Evolutionary conservation across 30 jellyfish, hydroid and myxozoan genomes (phyloP).

Genomic region (Turritopsis dohrnii): DNA sequence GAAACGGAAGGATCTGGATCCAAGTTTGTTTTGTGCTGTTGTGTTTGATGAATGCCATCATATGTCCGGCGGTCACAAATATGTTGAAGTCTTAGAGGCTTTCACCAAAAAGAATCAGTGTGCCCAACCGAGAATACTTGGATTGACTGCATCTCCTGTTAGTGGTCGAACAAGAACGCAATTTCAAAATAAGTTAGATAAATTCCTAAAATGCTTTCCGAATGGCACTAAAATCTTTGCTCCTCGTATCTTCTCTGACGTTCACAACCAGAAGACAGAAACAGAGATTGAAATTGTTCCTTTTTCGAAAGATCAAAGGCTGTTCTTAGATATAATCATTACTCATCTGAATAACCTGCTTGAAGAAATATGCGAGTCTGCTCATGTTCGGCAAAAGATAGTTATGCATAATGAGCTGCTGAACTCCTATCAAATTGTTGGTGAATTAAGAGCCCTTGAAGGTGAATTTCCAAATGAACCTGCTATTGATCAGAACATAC

Average conservation of each 20-base stretch:
- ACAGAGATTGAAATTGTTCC: neutral
- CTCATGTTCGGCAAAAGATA: too few relatives aligned
- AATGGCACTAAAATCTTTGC: constrained; percentile 29
- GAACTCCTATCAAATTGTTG: constrained; percentile 38
- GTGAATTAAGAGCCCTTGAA: constrained; percentile 49
- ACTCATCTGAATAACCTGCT: constrained; percentile 3
- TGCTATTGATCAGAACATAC: constrained; percentile 4
- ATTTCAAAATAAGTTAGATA: constrained; percentile 41
- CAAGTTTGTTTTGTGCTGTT: constrained; percentile 34
- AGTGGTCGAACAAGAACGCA: constrained; percentile 36
- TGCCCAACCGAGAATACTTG: constrained; percentile 66
- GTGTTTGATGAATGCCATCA: constrained; percentile 85
- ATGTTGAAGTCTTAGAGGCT: constrained; percentile 36
- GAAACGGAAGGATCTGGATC: constrained; percentile 26
- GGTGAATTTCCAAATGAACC: constrained; percentile 28
- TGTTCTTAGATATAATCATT: neutral
- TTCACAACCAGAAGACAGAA: neutral
- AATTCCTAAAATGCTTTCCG: constrained; percentile 36
- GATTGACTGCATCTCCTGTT: constrained; percentile 75
- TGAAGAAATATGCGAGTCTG: neutral
- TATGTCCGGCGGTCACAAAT: constrained; percentile 58
- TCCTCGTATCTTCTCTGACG: constrained; percentile 1
- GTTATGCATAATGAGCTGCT: neutral
- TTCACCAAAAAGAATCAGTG: constrained; percentile 9
- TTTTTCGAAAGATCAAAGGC: neutral